These are phyloP conservation scores for Diarsia rubi DNA, from an alignment of 2,888 invertebrate genomes.

Conservation along the genomic window DNA sequence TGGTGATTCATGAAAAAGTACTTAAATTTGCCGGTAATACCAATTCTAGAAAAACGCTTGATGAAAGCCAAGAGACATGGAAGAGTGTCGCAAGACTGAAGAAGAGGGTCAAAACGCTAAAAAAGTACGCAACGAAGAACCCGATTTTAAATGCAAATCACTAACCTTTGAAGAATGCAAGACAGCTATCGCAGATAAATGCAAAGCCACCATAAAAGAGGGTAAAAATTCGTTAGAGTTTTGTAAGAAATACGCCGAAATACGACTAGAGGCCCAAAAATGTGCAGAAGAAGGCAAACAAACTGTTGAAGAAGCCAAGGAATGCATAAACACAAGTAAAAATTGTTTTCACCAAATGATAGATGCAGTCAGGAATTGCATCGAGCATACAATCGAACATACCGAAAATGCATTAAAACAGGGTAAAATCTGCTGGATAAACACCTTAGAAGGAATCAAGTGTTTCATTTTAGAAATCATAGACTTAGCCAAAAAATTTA, in stretches of 20 bases:
- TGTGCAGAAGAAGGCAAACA: not conserved
- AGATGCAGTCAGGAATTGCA: not conserved
- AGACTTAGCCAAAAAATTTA: not conserved
- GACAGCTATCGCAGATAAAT: not conserved
- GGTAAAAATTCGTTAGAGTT: not conserved
- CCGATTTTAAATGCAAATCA: not conserved
- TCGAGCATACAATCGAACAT: not conserved
- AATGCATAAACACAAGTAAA: not conserved
- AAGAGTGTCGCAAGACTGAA: not conserved
- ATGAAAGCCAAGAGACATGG: slow-evolving; percentile 1
- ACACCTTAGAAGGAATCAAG: not conserved
- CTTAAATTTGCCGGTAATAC: too few species aligned
- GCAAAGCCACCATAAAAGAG: not conserved
- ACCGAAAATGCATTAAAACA: not conserved
- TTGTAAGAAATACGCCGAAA: not conserved
- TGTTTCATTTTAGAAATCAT: slow-evolving; percentile 1
- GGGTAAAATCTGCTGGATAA: not conserved
- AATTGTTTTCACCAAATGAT: not conserved
- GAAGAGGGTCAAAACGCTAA: not conserved
- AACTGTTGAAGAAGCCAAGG: not conserved
- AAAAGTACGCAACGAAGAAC: not conserved
- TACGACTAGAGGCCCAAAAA: not conserved
- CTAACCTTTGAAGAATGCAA: not conserved
- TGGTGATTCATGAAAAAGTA: slow-evolving; percentile 1
- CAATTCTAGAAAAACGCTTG: not conserved